Percentiles rank a stretch among this genome's conserved stretches.
phyloP scores from a whole-genome alignment of 35 echinoderm and acorn worm species.

The Anneissia japonica region DNA sequence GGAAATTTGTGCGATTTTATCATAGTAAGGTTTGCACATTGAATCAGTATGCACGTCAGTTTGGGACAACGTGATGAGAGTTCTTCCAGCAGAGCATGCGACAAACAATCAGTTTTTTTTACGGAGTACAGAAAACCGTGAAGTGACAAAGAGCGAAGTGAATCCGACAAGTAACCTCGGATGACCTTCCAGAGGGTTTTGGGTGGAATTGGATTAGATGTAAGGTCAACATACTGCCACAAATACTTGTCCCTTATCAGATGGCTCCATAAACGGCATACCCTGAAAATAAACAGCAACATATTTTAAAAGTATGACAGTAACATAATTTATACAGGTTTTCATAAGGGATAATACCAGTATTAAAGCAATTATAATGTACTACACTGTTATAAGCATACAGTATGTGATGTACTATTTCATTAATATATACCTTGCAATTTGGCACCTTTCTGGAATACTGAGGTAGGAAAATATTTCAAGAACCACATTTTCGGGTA shows the following conservation, averaged over 20 bases:
- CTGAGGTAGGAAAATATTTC: constrained; percentile 34
- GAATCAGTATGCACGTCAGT: constrained; percentile 19
- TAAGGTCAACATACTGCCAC: constrained; percentile 51
- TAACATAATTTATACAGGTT: neutral
- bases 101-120: constrained; percentile 56
- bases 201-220: constrained; percentile 25
- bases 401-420: no score
- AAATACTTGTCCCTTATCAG: constrained; percentile 49
- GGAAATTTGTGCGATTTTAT: constrained; percentile 33
- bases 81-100: constrained; percentile 44
- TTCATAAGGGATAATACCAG: no score
- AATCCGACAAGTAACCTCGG: constrained; percentile 51
- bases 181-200: constrained; percentile 50
- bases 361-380: no score
- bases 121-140: constrained; percentile 48
- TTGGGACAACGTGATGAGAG: constrained; percentile 46
- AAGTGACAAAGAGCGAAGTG: constrained; percentile 28
- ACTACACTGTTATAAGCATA: no score
- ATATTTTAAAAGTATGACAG: neutral
- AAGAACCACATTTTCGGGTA: constrained; percentile 29
- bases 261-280: constrained; percentile 48
- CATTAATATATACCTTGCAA: constrained; percentile 33
- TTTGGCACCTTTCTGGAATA: constrained; percentile 37
- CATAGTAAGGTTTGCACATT: constrained; percentile 11
- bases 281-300: no score